A percentile compares a stretch with the other conserved stretches of the same genome.
Evolutionary conservation across 2,888 invertebrate species (phyloP).

Genomic region (Himalopsyche anomala): DNA sequence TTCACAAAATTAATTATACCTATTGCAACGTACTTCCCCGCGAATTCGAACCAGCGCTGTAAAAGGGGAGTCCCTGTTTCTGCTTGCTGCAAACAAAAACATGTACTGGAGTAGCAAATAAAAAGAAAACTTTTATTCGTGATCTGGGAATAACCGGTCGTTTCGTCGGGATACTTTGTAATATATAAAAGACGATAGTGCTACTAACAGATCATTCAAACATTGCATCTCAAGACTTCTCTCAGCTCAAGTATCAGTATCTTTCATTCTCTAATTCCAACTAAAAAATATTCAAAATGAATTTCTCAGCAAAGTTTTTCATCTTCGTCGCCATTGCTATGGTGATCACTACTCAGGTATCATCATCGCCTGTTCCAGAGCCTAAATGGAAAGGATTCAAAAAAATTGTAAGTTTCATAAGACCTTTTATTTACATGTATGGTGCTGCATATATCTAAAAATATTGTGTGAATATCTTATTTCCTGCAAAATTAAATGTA

Average conservation of each 20-base stretch:
- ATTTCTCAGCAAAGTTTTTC: neutral
- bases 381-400: constrained; percentile 58
- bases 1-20: neutral
- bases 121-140: neutral
- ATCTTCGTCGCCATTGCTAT: neutral
- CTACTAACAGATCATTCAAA: neutral
- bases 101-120: neutral
- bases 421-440: too few species aligned
- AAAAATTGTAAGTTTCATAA: constrained; percentile 54
- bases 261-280: too few species aligned
- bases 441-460: too few species aligned
- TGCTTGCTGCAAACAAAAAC: neutral
- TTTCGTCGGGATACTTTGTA: neutral
- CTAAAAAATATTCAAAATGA: neutral
- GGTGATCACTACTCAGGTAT: constrained; percentile 14
- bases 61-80: neutral
- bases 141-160: neutral
- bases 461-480: too few species aligned
- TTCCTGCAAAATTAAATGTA: too few species aligned
- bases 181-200: neutral
- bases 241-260: neutral
- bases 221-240: neutral
- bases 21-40: neutral
- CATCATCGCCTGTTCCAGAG: constrained; percentile 55
- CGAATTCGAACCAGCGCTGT: neutral